Evolutionary conservation across 2,113 vertebrate species (phyloP).

Genomic region (Protomyctophum bolini): DNA sequence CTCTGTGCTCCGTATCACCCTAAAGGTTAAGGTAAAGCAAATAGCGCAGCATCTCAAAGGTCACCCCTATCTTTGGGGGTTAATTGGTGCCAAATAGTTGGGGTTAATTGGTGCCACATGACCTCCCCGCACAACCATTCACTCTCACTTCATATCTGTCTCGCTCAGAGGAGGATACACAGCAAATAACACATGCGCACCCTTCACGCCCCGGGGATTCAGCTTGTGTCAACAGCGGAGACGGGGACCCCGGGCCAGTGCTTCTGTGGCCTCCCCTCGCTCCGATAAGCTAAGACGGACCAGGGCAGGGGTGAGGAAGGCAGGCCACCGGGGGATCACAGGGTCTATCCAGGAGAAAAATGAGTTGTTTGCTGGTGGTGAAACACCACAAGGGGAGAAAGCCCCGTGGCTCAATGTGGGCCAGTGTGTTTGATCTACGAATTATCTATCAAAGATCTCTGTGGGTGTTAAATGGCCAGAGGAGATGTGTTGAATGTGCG

Average conservation of each 20-base stretch:
- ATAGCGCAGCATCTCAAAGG: neutral
- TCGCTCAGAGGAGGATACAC: neutral
- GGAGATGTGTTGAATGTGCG: neutral
- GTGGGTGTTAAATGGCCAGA: constrained; percentile 41
- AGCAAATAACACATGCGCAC: neutral
- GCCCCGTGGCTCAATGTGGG: constrained; percentile 12
- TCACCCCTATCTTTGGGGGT: constrained; percentile 33
- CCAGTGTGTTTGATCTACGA: constrained; percentile 33
- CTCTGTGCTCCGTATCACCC: neutral
- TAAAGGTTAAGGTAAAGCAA: constrained; percentile 14
- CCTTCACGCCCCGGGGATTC: constrained; percentile 6
- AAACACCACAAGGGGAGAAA: constrained; percentile 4
- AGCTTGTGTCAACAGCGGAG: constrained; percentile 12
- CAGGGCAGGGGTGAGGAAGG: neutral
- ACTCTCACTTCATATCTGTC: constrained; percentile 8
- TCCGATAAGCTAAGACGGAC: constrained; percentile 5
- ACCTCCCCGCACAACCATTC: constrained; percentile 6
- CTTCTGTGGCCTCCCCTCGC: neutral
- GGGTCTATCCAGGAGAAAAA: constrained; percentile 37
- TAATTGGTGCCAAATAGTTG: constrained; percentile 45
- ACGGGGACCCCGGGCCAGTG: neutral
- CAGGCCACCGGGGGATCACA: neutral
- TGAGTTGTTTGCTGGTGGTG: constrained; percentile 31
- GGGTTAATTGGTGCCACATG: constrained; percentile 57
- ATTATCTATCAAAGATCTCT: constrained; percentile 54